Percentiles rank a stretch among this genome's conserved stretches.
Evolutionary conservation across 2,888 invertebrate species (phyloP).

Genomic region (Miltochrista miniata): DNA sequence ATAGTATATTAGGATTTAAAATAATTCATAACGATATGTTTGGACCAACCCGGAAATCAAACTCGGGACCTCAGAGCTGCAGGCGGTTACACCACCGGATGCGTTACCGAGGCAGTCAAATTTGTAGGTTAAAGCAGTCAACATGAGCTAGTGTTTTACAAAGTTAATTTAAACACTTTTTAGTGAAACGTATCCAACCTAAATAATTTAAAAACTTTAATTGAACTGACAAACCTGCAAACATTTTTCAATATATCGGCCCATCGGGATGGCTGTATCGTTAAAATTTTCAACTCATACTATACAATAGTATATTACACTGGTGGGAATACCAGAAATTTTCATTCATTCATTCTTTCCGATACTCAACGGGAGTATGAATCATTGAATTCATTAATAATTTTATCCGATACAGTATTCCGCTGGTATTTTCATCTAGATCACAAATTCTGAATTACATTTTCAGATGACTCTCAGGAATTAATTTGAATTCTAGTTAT

Average conservation of each 20-base stretch:
- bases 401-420: background rate
- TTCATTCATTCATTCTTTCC: slow-evolving; percentile 7
- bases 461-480: too few species aligned
- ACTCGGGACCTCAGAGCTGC: too few species aligned
- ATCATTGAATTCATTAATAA: slow-evolving; percentile 4
- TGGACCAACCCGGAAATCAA: too few species aligned
- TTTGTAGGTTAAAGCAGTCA: too few species aligned
- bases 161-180: too few species aligned
- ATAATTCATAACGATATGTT: too few species aligned
- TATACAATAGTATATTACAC: slow-evolving; percentile 11
- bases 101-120: too few species aligned
- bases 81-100: too few species aligned
- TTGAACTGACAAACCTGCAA: slow-evolving; percentile 3
- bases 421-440: background rate
- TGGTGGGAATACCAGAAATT: slow-evolving; percentile 11
- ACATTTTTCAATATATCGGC: slow-evolving; percentile 9
- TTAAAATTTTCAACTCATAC: slow-evolving; percentile 12
- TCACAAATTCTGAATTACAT: too few species aligned
- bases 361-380: background rate
- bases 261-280: slow-evolving; percentile 3
- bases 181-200: background rate
- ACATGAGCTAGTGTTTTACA: too few species aligned
- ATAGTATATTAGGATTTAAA: too few species aligned
- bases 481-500: too few species aligned
- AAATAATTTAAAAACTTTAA: slow-evolving; percentile 6